Conservation (phyloP, 2,888 invertebrate genomes). For the Drosophila mimica region DNA sequence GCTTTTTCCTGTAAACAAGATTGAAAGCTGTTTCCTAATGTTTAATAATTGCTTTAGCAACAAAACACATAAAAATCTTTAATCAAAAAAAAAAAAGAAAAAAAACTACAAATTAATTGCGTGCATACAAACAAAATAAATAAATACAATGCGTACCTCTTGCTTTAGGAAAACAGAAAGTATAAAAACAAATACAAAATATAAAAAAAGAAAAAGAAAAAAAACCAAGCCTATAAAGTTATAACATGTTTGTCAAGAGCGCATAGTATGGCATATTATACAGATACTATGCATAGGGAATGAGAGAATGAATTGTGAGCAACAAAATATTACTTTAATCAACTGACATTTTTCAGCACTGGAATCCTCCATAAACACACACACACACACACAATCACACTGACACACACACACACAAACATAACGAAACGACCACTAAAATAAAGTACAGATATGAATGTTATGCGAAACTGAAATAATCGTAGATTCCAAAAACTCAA, state of each 20-base stretch:
- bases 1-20: conserved; percentile 58
- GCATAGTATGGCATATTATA: conserved; percentile 31
- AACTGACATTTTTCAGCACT: conserved; percentile 29
- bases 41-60: conserved; percentile 73
- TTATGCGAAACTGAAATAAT: conserved; percentile 23
- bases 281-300: conserved; percentile 22
- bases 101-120: conserved; percentile 39
- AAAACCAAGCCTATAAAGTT: conserved; percentile 37
- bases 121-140: conserved; percentile 54
- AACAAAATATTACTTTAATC: conserved; percentile 67
- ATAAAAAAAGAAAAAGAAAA: conserved; percentile 38
- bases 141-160: conserved; percentile 80
- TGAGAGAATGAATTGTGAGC: conserved; percentile 59
- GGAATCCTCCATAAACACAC: conserved; percentile 28
- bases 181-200: conserved; percentile 50
- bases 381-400: conserved; percentile 25
- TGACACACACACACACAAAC: conserved; percentile 15
- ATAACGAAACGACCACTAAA: conserved; percentile 26
- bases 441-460: conserved; percentile 22
- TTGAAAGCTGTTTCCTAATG: conserved; percentile 66
- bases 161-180: conserved; percentile 73
- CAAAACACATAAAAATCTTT: conserved; percentile 39
- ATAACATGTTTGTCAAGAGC: conserved; percentile 43
- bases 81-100: conserved; percentile 26
- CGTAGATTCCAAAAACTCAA: conserved; percentile 40